Percentiles rank a stretch among this genome's conserved stretches.
Evolutionary conservation across 2,888 invertebrate genomes (phyloP).

Genomic region (Drosophila niveifrons): DNA sequence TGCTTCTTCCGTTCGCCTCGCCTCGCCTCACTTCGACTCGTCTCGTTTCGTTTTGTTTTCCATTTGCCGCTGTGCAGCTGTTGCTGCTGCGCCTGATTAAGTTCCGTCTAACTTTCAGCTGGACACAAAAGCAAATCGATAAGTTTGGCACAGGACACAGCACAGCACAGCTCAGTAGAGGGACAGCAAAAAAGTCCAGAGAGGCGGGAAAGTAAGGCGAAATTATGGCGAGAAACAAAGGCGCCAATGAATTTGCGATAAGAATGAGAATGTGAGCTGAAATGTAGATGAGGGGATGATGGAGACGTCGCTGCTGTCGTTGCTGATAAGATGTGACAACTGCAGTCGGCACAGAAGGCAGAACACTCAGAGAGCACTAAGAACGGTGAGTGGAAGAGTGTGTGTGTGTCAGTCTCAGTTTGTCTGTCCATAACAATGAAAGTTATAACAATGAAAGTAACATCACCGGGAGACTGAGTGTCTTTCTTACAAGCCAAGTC

Average conservation of each 20-base stretch:
- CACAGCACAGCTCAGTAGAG: not conserved
- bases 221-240: conserved; percentile 51
- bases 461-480: conserved; percentile 23
- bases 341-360: conserved; percentile 45
- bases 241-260: not conserved
- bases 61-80: conserved; percentile 36
- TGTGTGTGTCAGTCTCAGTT: conserved; percentile 18
- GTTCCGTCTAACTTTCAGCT: conserved; percentile 57
- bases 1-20: not conserved
- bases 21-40: too few species aligned
- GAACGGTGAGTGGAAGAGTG: not conserved
- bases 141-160: conserved; percentile 36
- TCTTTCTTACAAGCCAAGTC: not conserved
- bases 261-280: not conserved
- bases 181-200: conserved; percentile 1
- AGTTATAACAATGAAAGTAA: conserved; percentile 55
- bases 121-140: conserved; percentile 58
- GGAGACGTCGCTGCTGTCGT: conserved; percentile 8
- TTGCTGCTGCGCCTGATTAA: conserved; percentile 67
- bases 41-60: not conserved
- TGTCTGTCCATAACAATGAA: conserved; percentile 58
- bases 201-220: conserved; percentile 10
- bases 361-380: not conserved
- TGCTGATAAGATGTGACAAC: conserved; percentile 62
- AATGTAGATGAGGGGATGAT: not conserved